A percentile compares a stretch with the other conserved stretches of the same genome.
These are phyloP conservation scores for Lissonota sp. DNA, from an alignment of 2,888 invertebrate genomes.

Conservation along the genomic window DNA sequence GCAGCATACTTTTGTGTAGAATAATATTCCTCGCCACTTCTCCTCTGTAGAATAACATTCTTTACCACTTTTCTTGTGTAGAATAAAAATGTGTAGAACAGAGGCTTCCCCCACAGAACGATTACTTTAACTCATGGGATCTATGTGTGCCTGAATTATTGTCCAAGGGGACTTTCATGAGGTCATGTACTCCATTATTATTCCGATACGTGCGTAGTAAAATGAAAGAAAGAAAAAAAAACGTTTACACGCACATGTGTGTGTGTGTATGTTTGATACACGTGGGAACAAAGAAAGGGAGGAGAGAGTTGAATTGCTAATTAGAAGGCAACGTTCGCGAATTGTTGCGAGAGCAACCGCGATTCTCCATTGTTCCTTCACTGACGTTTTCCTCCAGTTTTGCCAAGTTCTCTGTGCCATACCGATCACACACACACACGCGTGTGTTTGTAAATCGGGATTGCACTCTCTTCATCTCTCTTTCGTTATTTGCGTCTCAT, in stretches of 20 bases:
- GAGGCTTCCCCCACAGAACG: neutral
- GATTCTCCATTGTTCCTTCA: constrained; percentile 51
- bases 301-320: constrained; percentile 66
- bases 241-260: constrained; percentile 32
- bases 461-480: neutral
- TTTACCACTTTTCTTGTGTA: no score
- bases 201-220: neutral
- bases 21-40: no score
- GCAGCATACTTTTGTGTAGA: no score
- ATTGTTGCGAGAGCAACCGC: constrained; percentile 58
- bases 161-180: constrained; percentile 10
- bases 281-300: constrained; percentile 63
- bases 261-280: constrained; percentile 54
- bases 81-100: no score
- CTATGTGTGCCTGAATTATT: constrained; percentile 9
- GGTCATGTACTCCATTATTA: constrained; percentile 11
- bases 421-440: neutral
- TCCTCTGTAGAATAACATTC: no score
- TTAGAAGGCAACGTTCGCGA: constrained; percentile 61
- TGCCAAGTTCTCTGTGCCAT: constrained; percentile 31
- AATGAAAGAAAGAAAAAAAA: constrained; percentile 2
- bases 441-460: neutral
- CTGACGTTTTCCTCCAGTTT: constrained; percentile 24
- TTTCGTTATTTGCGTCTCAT: constrained; percentile 28
- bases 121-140: neutral